Conservation (phyloP, 2,888 invertebrate genomes). For the Glyphotaelius pellucidus region DNA sequence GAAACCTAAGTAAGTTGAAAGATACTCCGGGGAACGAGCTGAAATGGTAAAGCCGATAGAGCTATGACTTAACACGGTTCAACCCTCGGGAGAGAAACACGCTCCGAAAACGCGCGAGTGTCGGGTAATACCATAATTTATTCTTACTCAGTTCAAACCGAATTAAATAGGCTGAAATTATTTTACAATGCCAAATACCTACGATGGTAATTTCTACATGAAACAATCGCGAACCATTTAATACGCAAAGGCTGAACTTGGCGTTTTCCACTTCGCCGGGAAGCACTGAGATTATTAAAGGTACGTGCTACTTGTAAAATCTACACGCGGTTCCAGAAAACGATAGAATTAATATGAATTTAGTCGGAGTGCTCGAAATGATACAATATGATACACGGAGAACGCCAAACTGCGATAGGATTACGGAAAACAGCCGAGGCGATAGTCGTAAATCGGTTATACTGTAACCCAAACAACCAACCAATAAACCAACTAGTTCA, state of each 20-base stretch:
- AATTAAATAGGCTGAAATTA: constrained; percentile 20
- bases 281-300: background rate
- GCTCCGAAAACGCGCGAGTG: background rate
- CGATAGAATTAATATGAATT: constrained; percentile 2
- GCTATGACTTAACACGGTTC: constrained; percentile 26
- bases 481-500: background rate
- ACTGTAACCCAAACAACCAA: background rate
- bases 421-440: constrained; percentile 25
- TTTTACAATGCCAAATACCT: constrained; percentile 9
- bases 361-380: constrained; percentile 8
- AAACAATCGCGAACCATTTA: background rate
- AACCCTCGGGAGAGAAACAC: constrained; percentile 9
- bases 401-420: background rate
- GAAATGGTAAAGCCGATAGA: constrained; percentile 28
- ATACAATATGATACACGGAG: background rate
- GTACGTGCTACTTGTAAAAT: background rate
- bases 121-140: constrained; percentile 26
- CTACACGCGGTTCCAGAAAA: background rate
- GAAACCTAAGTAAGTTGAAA: constrained; percentile 23
- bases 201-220: constrained; percentile 13
- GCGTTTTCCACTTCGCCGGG: background rate
- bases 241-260: background rate
- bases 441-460: constrained; percentile 19
- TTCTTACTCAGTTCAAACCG: constrained; percentile 16
- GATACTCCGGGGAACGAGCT: constrained; percentile 7